These are phyloP conservation scores for Melanerpes aurifrons DNA, from an alignment of 2,113 vertebrate genomes.

Conservation along the genomic window DNA sequence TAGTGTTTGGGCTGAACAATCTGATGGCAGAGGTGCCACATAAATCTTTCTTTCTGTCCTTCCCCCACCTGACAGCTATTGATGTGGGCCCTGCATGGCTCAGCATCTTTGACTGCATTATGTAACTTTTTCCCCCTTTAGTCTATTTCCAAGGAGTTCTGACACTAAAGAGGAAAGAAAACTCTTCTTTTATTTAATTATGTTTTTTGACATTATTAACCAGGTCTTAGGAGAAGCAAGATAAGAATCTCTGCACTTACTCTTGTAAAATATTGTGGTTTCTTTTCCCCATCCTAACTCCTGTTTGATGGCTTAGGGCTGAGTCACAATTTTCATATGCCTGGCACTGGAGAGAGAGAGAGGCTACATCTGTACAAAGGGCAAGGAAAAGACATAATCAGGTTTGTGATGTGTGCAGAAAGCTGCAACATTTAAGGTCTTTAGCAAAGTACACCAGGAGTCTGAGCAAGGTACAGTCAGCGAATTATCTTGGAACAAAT, in stretches of 20 bases:
- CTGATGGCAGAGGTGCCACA: not conserved
- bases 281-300: not conserved
- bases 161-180: not conserved
- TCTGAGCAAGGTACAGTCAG: slow-evolving; percentile 12
- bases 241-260: not conserved
- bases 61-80: not conserved
- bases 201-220: not conserved
- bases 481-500: slow-evolving; percentile 41
- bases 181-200: not conserved
- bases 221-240: not conserved
- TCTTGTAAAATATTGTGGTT: not conserved
- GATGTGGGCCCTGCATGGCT: not conserved
- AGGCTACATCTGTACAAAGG: not conserved
- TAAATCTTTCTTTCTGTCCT: not conserved
- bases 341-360: not conserved
- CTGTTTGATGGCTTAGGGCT: not conserved
- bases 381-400: slow-evolving; percentile 20
- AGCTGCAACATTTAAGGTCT: slow-evolving; percentile 15
- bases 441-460: slow-evolving; percentile 10
- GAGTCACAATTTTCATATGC: slow-evolving; percentile 6
- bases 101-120: not conserved
- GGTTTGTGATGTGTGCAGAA: not conserved
- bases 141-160: not conserved
- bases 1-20: not conserved
- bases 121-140: not conserved